Conservation (phyloP, 2,113 vertebrate species). For the Periophthalmodon schlosseri region DNA sequence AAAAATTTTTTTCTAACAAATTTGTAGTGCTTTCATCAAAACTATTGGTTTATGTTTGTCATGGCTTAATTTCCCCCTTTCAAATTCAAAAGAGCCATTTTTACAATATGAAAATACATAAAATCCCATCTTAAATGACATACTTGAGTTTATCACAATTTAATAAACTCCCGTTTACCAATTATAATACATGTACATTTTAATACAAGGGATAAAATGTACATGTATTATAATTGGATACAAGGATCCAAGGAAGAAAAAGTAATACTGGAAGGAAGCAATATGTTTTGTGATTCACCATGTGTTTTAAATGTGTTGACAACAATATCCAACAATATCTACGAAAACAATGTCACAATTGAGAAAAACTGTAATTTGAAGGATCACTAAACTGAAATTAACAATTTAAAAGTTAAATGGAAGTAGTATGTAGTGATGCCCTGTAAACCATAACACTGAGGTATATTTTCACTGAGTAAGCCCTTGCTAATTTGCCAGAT, state of each 20-base stretch:
- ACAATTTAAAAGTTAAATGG: constrained; percentile 18
- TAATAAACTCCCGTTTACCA: not conserved
- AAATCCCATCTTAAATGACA: not conserved
- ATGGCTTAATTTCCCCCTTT: not conserved
- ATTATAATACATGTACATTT: not conserved
- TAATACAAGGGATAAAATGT: too few relatives aligned
- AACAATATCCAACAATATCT: not conserved
- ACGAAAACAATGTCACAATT: not conserved
- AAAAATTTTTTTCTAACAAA: too few relatives aligned
- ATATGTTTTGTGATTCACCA: not conserved
- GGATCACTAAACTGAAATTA: not conserved
- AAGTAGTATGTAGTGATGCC: constrained; percentile 37
- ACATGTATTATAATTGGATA: too few relatives aligned
- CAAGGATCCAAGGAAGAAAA: too few relatives aligned
- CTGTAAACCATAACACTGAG: constrained; percentile 73
- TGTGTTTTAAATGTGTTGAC: not conserved
- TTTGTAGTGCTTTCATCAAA: not conserved
- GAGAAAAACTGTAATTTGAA: constrained; percentile 2
- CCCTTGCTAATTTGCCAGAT: constrained; percentile 60
- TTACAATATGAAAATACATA: not conserved
- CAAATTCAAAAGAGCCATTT: not conserved
- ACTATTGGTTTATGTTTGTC: not conserved
- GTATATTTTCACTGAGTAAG: constrained; percentile 59
- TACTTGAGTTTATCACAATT: not conserved
- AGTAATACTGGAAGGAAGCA: not conserved